Percentiles rank a stretch among this genome's conserved stretches.
phyloP scores from a whole-genome alignment of 2,797 vertebrate genomes.

The Phataginus tetradactyla region DNA sequence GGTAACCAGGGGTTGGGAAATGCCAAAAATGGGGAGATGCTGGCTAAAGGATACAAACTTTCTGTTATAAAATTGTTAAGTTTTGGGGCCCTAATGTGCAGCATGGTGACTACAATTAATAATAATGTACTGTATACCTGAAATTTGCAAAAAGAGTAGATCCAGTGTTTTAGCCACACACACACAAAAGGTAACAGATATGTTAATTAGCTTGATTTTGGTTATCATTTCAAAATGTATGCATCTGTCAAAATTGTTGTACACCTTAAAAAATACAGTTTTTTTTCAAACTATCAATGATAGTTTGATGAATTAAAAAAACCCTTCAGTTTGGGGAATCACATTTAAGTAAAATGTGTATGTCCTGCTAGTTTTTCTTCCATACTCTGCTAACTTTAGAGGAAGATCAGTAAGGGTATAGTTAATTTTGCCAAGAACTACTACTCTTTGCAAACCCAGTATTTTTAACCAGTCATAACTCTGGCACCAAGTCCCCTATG shows the following conservation, averaged over 20 bases:
- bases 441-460: constrained; percentile 23
- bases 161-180: neutral
- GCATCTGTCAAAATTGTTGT: neutral
- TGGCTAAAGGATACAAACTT: neutral
- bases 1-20: neutral
- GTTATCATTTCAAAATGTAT: neutral
- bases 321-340: neutral
- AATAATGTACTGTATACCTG: neutral
- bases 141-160: neutral
- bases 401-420: neutral
- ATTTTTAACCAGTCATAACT: constrained; percentile 56
- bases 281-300: neutral
- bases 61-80: neutral
- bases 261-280: neutral
- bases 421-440: constrained; percentile 50
- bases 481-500: constrained; percentile 27
- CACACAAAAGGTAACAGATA: neutral
- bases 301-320: neutral
- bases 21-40: neutral
- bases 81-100: neutral
- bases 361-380: neutral
- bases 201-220: neutral
- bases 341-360: neutral
- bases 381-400: neutral
- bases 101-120: neutral